phyloP scores from a whole-genome alignment of 2,888 invertebrate species.

The Athetis lepigone region DNA sequence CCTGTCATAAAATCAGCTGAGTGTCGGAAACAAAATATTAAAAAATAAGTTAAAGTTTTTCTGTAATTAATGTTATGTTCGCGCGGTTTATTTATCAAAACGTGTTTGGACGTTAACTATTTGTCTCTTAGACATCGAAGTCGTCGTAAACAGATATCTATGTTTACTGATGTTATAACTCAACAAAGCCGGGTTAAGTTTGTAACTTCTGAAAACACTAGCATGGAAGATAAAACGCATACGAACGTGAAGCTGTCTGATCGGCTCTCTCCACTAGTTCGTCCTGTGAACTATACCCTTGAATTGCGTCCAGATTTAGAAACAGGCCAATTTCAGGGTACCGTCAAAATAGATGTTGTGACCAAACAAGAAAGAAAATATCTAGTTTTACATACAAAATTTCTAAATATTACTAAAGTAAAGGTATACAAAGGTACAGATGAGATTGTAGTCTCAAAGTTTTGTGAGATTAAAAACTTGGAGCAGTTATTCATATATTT shows the following conservation, averaged over 20 bases:
- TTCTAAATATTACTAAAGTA: conserved; percentile 87
- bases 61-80: conserved; percentile 30
- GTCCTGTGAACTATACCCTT: conserved; percentile 81
- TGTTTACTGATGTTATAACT: conserved; percentile 30
- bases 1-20: conserved; percentile 36
- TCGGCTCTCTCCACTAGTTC: conserved; percentile 76
- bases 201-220: conserved; percentile 19
- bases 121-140: conserved; percentile 52
- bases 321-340: conserved; percentile 78
- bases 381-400: conserved; percentile 91
- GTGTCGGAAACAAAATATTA: conserved; percentile 13
- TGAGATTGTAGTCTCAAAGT: conserved; percentile 74
- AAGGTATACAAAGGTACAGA: conserved; percentile 72
- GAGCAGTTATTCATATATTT: conserved; percentile 83
- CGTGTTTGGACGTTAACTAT: conserved; percentile 4
- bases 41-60: conserved; percentile 6
- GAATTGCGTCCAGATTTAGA: conserved; percentile 76
- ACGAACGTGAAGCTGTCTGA: conserved; percentile 72
- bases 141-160: conserved; percentile 59
- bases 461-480: conserved; percentile 73
- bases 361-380: conserved; percentile 79
- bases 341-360: conserved; percentile 79
- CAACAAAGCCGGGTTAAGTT: conserved; percentile 38
- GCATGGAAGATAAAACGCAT: conserved; percentile 65
- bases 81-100: conserved; percentile 24